Base-by-base conservation (phyloP, 2,113 vertebrate genomes). In the Pollachius pollachius region DNA sequence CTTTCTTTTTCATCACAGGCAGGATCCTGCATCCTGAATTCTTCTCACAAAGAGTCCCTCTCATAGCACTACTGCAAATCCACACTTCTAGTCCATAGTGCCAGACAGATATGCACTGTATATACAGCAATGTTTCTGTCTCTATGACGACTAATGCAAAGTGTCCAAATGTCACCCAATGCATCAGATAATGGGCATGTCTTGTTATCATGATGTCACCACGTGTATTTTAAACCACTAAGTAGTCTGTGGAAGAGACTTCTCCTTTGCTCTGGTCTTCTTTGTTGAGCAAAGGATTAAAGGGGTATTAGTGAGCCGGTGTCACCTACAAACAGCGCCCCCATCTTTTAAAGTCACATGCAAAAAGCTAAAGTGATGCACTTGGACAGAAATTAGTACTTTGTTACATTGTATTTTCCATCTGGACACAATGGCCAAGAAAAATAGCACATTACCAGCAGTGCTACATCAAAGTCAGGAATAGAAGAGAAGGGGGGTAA, bases 341-440 rank as follows among this genome's bases (percentile, higher is more conserved):
- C 87, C 85, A 88, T 86, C 84, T 87, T 90, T 80, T 83, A 84
- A 87, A 86, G 67, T 79, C 79, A 81, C 79, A 87, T 13, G 83
- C 79, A 86, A 58, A 84, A 88, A 80, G 70, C 78, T 72, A 87
- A 88, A 89, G 69, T 79, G 67, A 69, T 82, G 89, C 70, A 75
- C 81, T 90, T 72, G 85, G 84, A 88, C 88, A 80, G 78, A 60
- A 78, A 86, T 67, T 54, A 90, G 90, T 88, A 90, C 86, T 89
- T 87, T 73, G 78, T 78, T 90, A 86, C 91, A 92, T 87, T 94
- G 92, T 77, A 92, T 93, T 95, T 94, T 94, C 94, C 93, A 90
- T 80, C 67, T 57, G 0, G 68, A 18, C 59, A 30, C 63, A 77
- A 88, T 66, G 52, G 94, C 95, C 94, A 96, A 96, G 87, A 92